phyloP scores from a whole-genome alignment of 2,888 invertebrate species.

The Trimorus sp. region DNA sequence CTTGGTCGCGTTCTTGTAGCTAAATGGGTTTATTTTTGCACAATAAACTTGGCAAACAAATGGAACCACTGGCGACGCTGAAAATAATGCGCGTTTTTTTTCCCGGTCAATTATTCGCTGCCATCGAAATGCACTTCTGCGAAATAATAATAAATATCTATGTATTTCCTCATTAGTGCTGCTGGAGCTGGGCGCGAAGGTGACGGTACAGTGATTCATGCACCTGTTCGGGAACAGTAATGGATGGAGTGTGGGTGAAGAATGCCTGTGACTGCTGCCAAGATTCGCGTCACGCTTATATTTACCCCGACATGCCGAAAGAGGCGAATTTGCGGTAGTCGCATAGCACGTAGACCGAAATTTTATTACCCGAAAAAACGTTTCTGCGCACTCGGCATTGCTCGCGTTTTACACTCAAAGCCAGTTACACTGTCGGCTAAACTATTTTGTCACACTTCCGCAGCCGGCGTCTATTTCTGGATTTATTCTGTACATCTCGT shows the following conservation, averaged over 20 bases:
- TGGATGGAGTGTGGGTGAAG: slow-evolving; percentile 77
- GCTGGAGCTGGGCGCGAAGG: slow-evolving; percentile 46
- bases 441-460: slow-evolving; percentile 55
- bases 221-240: slow-evolving; percentile 77
- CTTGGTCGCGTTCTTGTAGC: no score
- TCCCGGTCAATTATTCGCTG: background rate
- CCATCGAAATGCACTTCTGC: slow-evolving; percentile 16
- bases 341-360: slow-evolving; percentile 62
- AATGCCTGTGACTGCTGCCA: slow-evolving; percentile 74
- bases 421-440: slow-evolving; percentile 52
- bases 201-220: slow-evolving; percentile 73
- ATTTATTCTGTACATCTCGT: slow-evolving; percentile 26
- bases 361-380: slow-evolving; percentile 60
- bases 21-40: no score
- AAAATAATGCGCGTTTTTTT: no score
- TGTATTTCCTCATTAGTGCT: slow-evolving; percentile 47
- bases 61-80: no score
- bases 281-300: slow-evolving; percentile 78
- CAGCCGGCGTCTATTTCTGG: slow-evolving; percentile 31
- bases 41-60: no score
- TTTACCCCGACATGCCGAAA: slow-evolving; percentile 72
- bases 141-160: slow-evolving; percentile 48
- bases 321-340: slow-evolving; percentile 63
- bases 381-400: slow-evolving; percentile 54
- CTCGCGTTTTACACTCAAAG: slow-evolving; percentile 49